Evolutionary conservation across 2,888 invertebrate genomes (phyloP).

Genomic region (Cheilosia vernalis): DNA sequence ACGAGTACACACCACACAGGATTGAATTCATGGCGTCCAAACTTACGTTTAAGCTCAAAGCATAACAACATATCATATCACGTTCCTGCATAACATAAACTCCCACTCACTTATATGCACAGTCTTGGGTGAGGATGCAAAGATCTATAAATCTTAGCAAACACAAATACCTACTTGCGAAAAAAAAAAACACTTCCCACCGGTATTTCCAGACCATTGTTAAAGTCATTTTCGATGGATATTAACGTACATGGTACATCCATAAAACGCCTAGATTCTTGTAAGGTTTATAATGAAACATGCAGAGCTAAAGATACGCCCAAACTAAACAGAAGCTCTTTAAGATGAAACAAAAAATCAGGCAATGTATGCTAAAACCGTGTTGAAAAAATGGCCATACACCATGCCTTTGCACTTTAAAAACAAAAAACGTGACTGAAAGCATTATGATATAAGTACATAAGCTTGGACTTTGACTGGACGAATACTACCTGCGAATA

Average conservation of each 20-base stretch:
- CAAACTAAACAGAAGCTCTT: not conserved
- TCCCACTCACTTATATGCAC: not conserved
- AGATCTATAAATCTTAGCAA: too few relatives aligned
- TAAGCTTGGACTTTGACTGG: not conserved
- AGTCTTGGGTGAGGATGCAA: too few relatives aligned
- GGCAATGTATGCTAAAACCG: conserved; percentile 6
- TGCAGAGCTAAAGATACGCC: not conserved
- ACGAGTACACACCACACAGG: too few relatives aligned
- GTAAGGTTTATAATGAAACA: conserved; percentile 9
- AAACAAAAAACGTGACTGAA: not conserved
- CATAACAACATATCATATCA: too few relatives aligned
- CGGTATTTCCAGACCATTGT: not conserved
- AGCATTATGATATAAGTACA: too few relatives aligned
- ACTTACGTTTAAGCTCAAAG: too few relatives aligned
- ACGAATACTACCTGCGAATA: not conserved
- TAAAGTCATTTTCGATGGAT: not conserved
- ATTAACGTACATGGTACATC: not conserved
- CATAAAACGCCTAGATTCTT: conserved; percentile 1
- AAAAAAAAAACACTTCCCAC: too few relatives aligned
- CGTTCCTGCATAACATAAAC: too few relatives aligned
- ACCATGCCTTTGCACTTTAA: not conserved
- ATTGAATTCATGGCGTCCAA: too few relatives aligned
- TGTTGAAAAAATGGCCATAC: not conserved
- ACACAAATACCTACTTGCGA: too few relatives aligned
- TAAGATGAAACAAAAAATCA: conserved; percentile 13